Evolutionary conservation across 92 coral and sea anemone genomes (phyloP).

Genomic region (Zoanthus solanderi): DNA sequence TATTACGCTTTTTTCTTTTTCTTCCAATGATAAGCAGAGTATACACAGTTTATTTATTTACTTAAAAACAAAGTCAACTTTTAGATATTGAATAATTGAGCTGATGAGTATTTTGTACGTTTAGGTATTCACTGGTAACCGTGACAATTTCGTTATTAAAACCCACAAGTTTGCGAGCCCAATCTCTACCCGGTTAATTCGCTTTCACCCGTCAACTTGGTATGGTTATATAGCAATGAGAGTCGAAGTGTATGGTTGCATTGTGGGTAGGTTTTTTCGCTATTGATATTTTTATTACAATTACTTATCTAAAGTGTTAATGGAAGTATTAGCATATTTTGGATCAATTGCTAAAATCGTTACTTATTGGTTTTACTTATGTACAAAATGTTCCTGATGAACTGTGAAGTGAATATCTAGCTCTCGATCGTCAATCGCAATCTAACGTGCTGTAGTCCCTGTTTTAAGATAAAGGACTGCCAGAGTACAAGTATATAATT

Average conservation of each 20-base stretch:
- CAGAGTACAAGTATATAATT: not conserved
- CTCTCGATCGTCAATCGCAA: not conserved
- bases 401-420: not conserved
- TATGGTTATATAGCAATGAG: constrained; percentile 85
- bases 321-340: too few species aligned
- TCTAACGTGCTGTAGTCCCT: not conserved
- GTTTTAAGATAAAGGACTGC: too few species aligned
- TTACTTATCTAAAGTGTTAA: not conserved
- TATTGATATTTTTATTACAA: not conserved
- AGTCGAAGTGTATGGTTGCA: constrained; percentile 66
- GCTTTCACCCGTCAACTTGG: constrained; percentile 84
- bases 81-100: not conserved
- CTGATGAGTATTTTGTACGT: not conserved
- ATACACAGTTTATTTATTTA: too few species aligned
- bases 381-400: too few species aligned
- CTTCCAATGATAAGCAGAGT: too few species aligned
- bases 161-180: constrained; percentile 69
- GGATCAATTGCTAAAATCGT: too few species aligned
- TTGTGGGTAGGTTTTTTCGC: constrained; percentile 9
- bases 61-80: not conserved
- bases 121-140: constrained; percentile 80
- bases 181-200: constrained; percentile 70
- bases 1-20: too few species aligned
- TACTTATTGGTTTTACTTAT: too few species aligned
- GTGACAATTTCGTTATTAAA: constrained; percentile 74